Evolutionary conservation across 1,140 invertebrate genomes (phyloP).

Genomic region (Euura lappo): DNA sequence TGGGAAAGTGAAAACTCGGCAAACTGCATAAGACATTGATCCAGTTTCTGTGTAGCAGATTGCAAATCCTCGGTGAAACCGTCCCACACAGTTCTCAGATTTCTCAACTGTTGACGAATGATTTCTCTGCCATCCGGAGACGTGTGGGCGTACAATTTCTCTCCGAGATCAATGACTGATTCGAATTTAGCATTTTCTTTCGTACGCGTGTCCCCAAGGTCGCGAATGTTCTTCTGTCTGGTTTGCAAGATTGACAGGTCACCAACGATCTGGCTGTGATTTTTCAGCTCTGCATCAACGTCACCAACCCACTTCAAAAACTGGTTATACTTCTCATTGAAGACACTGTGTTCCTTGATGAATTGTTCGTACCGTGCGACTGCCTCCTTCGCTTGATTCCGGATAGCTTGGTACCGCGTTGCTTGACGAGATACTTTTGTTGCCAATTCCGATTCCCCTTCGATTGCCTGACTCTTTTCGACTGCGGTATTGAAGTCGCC

Average conservation of each 20-base stretch:
- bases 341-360: slow-evolving; percentile 83
- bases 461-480: slow-evolving; percentile 74
- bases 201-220: slow-evolving; percentile 80
- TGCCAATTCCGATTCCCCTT: slow-evolving; percentile 78
- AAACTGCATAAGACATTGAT: slow-evolving; percentile 88
- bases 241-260: slow-evolving; percentile 86
- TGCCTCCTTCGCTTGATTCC: slow-evolving; percentile 81
- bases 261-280: slow-evolving; percentile 85
- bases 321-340: slow-evolving; percentile 78
- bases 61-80: slow-evolving; percentile 84
- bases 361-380: slow-evolving; percentile 82
- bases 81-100: slow-evolving; percentile 86
- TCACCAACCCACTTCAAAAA: slow-evolving; percentile 78
- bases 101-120: slow-evolving; percentile 86
- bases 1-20: slow-evolving; percentile 87
- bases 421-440: slow-evolving; percentile 79
- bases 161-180: slow-evolving; percentile 84
- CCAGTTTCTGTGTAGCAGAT: slow-evolving; percentile 78
- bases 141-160: slow-evolving; percentile 91
- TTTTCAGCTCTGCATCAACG: slow-evolving; percentile 74
- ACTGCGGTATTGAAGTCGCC: slow-evolving; percentile 74
- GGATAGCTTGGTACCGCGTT: slow-evolving; percentile 85
- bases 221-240: slow-evolving; percentile 81
- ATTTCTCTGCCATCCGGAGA: slow-evolving; percentile 92
- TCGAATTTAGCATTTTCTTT: slow-evolving; percentile 86